These are phyloP conservation scores for Diploscapter pachys DNA, from an alignment of 1,140 invertebrate species.

Conservation along the genomic window DNA sequence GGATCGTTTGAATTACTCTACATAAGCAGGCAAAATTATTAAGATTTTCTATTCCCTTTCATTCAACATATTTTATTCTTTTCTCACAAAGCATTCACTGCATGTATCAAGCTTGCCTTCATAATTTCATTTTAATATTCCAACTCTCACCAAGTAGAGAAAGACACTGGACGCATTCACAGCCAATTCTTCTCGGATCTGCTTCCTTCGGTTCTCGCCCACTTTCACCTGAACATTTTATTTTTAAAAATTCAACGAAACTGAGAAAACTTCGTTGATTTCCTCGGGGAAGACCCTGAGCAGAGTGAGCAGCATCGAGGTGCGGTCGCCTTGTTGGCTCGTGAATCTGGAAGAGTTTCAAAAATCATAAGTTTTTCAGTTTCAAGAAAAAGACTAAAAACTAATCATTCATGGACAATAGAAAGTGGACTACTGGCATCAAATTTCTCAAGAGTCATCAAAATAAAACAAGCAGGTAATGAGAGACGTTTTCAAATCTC, in stretches of 20 bases:
- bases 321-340: slow-evolving; percentile 28
- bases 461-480: too few relatives aligned
- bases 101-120: too few relatives aligned
- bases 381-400: too few relatives aligned
- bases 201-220: slow-evolving; percentile 80
- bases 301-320: slow-evolving; percentile 25
- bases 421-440: too few relatives aligned
- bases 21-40: too few relatives aligned
- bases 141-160: slow-evolving; percentile 70
- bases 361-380: slow-evolving; percentile 15
- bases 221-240: slow-evolving; percentile 60
- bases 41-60: neutral
- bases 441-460: too few relatives aligned
- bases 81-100: neutral
- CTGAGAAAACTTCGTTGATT: slow-evolving; percentile 59
- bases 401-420: too few relatives aligned
- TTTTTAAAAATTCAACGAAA: too few relatives aligned
- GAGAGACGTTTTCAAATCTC: too few relatives aligned
- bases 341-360: slow-evolving; percentile 32
- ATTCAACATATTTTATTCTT: neutral
- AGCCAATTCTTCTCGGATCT: slow-evolving; percentile 75
- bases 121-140: too few relatives aligned
- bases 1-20: too few relatives aligned
- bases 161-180: slow-evolving; percentile 61
- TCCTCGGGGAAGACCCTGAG: slow-evolving; percentile 34